phyloP scores from a whole-genome alignment of 2,888 invertebrate species.

The Smittia sp. region DNA sequence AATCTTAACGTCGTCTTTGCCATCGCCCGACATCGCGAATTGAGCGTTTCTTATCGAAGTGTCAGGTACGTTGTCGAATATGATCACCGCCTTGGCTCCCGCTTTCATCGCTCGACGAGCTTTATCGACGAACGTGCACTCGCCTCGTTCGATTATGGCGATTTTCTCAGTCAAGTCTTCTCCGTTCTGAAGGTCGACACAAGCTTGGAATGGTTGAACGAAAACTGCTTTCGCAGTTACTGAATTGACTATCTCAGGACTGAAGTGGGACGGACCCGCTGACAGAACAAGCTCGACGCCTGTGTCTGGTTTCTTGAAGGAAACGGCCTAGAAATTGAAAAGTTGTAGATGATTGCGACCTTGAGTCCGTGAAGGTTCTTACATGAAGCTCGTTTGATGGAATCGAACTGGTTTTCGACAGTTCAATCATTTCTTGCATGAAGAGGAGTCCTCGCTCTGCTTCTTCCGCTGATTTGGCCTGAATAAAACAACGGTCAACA shows the following conservation, averaged over 20 bases:
- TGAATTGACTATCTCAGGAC: conserved; percentile 67
- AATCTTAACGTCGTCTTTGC: conserved; percentile 78
- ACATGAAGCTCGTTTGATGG: conserved; percentile 29
- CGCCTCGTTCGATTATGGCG: conserved; percentile 83
- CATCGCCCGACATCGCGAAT: conserved; percentile 97
- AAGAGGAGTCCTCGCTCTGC: conserved; percentile 91
- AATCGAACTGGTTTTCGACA: conserved; percentile 68
- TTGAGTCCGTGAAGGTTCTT: background rate
- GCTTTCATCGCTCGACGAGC: conserved; percentile 77
- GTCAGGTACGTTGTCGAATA: conserved; percentile 76
- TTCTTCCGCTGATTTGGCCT: conserved; percentile 83
- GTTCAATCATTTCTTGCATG: conserved; percentile 95
- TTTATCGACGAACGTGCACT: conserved; percentile 95
- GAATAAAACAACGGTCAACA: background rate
- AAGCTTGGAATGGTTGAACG: conserved; percentile 70
- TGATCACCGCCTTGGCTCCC: conserved; percentile 77
- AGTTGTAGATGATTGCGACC: no score
- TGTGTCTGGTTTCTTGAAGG: conserved; percentile 51
- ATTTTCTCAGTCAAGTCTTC: conserved; percentile 67
- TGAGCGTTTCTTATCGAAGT: conserved; percentile 73
- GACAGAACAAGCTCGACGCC: conserved; percentile 55
- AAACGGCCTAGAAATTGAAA: conserved; percentile 51
- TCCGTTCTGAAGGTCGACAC: conserved; percentile 58
- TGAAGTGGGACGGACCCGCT: conserved; percentile 91
- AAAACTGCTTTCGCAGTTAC: conserved; percentile 64